Conservation (phyloP, 2,797 vertebrate genomes). For the Onychomys leucogaster region DNA sequence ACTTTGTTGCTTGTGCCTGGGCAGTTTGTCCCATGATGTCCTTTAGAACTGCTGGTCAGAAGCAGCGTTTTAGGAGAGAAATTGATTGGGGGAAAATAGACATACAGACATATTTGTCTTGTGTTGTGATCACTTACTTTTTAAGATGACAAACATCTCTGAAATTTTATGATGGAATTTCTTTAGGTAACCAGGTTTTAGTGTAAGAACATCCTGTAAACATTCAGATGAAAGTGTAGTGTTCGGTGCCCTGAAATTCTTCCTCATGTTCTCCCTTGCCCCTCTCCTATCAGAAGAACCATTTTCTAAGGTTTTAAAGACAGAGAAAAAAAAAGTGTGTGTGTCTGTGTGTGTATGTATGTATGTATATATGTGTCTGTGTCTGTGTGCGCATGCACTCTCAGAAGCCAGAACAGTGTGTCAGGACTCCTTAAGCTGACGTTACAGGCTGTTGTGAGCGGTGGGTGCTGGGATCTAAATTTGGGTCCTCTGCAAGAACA, state of each 20-base stretch:
- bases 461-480: not conserved
- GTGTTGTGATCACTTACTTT: not conserved
- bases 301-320: not conserved
- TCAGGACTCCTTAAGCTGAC: not conserved
- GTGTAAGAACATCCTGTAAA: not conserved
- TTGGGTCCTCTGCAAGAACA: not conserved
- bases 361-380: too few relatives aligned
- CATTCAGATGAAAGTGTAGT: not conserved
- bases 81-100: not conserved
- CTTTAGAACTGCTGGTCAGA: not conserved
- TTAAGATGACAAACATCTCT: not conserved
- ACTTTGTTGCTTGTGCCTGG: not conserved
- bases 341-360: not conserved
- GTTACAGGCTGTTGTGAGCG: not conserved
- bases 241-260: not conserved
- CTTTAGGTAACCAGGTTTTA: not conserved
- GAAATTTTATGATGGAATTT: not conserved
- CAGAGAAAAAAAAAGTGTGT: not conserved
- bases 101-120: not conserved
- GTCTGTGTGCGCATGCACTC: not conserved
- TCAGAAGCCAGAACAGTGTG: not conserved
- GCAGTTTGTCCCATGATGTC: not conserved
- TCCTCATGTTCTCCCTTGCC: not conserved
- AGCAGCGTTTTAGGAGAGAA: not conserved
- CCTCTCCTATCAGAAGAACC: not conserved